Evolutionary conservation across 2,888 invertebrate species (phyloP).

Genomic region (Napeogenes inachia): DNA sequence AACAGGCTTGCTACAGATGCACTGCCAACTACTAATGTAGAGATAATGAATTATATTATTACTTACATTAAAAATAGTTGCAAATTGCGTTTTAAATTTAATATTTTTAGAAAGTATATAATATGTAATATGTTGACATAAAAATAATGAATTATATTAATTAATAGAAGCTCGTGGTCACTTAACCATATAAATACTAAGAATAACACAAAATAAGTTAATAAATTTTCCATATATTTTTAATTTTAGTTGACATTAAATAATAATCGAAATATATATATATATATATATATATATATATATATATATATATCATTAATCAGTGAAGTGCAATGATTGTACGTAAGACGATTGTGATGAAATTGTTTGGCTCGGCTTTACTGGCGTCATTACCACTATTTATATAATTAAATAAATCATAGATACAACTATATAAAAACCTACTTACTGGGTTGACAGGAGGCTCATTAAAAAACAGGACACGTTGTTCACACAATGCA

Average conservation of each 20-base stretch:
- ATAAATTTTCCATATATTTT: no score
- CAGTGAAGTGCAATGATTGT: conserved; percentile 12
- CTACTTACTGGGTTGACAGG: conserved; percentile 44
- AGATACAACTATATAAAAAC: conserved; percentile 9
- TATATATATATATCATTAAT: conserved; percentile 10
- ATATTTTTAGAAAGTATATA: no score
- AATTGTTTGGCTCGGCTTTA: conserved; percentile 19
- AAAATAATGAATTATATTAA: no score
- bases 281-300: no score
- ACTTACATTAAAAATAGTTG: not conserved
- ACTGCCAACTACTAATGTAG: not conserved
- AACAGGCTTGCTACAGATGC: not conserved
- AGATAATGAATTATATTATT: not conserved
- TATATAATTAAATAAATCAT: conserved; percentile 19
- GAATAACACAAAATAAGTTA: no score
- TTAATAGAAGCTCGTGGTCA: no score
- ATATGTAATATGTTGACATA: no score
- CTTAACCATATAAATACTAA: no score
- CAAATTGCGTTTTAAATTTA: no score
- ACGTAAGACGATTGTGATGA: conserved; percentile 20
- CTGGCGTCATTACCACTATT: conserved; percentile 19
- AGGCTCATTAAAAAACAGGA: conserved; percentile 38
- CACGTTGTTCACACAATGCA: conserved; percentile 36
- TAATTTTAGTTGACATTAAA: conserved; percentile 6
- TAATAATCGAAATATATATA: not conserved